Conservation (phyloP, 2,113 vertebrate species). For the Athene cunicularia region DNA sequence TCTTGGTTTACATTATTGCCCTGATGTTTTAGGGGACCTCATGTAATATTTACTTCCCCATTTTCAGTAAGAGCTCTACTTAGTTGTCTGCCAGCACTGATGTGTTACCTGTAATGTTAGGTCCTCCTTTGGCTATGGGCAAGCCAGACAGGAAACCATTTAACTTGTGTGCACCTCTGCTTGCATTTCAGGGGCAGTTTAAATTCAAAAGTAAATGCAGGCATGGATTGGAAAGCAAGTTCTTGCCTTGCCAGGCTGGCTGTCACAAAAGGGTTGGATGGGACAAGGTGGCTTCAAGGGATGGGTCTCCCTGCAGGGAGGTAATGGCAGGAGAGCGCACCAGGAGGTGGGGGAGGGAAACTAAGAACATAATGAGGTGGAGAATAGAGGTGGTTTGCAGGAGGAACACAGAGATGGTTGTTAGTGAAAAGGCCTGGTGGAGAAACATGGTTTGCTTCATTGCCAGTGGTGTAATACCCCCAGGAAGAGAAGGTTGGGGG, state of each 20-base stretch:
- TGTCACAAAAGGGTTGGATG: rapidly evolving
- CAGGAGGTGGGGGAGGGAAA: neutral
- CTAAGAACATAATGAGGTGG: rapidly evolving
- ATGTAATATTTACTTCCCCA: rapidly evolving
- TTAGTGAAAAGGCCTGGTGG: neutral
- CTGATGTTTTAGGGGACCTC: neutral
- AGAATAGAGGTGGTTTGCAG: neutral
- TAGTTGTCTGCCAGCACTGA: neutral
- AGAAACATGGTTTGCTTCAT: neutral
- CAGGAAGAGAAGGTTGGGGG: neutral
- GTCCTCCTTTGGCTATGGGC: neutral
- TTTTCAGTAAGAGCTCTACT: neutral
- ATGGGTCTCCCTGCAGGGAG: neutral
- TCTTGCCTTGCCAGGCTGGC: neutral
- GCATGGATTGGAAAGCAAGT: neutral
- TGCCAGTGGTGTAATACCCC: neutral
- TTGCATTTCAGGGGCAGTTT: neutral
- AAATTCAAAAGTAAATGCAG: neutral
- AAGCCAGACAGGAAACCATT: neutral
- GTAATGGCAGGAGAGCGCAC: neutral
- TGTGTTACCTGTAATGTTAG: neutral
- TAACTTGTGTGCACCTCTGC: neutral
- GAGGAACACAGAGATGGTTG: neutral
- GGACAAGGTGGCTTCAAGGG: neutral
- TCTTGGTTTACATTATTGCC: neutral